A percentile compares a stretch with the other conserved stretches of the same genome.
These are phyloP conservation scores for Bolinopsis microptera DNA, from an alignment of 37 sponge, comb jelly and placozoan genomes.

Conservation along the genomic window DNA sequence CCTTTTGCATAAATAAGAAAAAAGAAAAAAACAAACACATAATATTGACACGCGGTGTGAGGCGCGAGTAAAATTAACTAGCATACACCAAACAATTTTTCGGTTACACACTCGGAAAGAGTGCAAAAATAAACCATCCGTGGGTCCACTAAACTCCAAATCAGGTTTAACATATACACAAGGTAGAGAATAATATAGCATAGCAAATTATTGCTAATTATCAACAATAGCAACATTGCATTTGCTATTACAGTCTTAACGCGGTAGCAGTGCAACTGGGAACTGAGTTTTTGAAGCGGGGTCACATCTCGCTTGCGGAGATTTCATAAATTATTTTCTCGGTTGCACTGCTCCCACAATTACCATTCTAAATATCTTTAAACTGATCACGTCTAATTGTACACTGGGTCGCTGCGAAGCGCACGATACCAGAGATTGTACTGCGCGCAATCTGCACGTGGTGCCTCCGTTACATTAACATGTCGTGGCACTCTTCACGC, in stretches of 20 bases:
- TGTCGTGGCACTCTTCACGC: too few relatives aligned
- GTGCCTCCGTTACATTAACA: too few relatives aligned
- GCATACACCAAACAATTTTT: slow-evolving; percentile 57
- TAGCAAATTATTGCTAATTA: neutral
- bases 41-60: neutral
- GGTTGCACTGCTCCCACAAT: neutral
- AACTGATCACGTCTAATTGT: neutral
- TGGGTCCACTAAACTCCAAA: neutral
- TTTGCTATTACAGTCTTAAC: neutral
- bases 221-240: neutral
- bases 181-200: neutral
- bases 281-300: too few relatives aligned
- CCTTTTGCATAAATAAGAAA: neutral
- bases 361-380: neutral
- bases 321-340: neutral
- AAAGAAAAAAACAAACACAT: neutral
- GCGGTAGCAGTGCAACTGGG: neutral
- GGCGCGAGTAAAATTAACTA: neutral
- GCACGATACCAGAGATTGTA: too few relatives aligned
- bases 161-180: neutral
- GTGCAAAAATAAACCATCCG: neutral
- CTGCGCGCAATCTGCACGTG: too few relatives aligned
- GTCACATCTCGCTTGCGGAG: too few relatives aligned
- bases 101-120: slow-evolving; percentile 17
- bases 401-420: too few relatives aligned